A percentile compares a stretch with the other conserved stretches of the same genome.
Conservation (phyloP, 2,113 vertebrate species). For the Cololabis saira region DNA sequence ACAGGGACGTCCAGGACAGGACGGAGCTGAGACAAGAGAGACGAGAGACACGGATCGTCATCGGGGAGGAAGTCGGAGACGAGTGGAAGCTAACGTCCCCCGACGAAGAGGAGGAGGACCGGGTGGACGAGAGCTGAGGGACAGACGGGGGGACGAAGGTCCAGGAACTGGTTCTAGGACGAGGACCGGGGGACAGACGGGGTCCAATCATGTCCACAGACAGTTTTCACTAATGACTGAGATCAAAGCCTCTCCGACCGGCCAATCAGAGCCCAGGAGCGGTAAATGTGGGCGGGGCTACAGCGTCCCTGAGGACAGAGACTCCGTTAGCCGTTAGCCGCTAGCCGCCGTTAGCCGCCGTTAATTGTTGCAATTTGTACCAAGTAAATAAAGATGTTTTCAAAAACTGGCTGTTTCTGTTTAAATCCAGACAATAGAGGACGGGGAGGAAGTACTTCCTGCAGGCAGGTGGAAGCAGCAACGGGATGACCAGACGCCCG, state of each 20-base stretch:
- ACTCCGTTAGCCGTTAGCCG: no score
- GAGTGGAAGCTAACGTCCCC: conserved; percentile 73
- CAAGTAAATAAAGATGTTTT: no score
- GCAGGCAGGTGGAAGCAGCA: no score
- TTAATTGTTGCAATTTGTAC: no score
- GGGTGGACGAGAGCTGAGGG: conserved; percentile 43
- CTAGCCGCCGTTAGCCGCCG: no score
- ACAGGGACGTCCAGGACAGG: neutral
- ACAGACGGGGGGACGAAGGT: neutral
- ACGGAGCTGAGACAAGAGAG: conserved; percentile 45
- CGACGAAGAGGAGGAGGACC: neutral
- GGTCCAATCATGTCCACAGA: no score
- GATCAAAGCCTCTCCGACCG: neutral
- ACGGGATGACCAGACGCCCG: no score
- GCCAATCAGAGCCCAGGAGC: conserved; percentile 1
- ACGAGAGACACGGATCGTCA: conserved; percentile 61
- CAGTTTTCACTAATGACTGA: neutral
- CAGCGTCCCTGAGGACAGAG: neutral
- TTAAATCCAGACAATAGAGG: no score
- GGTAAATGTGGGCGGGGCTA: neutral
- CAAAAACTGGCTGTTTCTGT: no score
- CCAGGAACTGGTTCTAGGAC: neutral
- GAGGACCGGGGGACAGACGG: no score
- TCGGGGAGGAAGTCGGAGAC: conserved; percentile 63
- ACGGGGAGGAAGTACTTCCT: no score